These are phyloP conservation scores for Mimas tiliae DNA, from an alignment of 2,888 invertebrate species.

Conservation along the genomic window DNA sequence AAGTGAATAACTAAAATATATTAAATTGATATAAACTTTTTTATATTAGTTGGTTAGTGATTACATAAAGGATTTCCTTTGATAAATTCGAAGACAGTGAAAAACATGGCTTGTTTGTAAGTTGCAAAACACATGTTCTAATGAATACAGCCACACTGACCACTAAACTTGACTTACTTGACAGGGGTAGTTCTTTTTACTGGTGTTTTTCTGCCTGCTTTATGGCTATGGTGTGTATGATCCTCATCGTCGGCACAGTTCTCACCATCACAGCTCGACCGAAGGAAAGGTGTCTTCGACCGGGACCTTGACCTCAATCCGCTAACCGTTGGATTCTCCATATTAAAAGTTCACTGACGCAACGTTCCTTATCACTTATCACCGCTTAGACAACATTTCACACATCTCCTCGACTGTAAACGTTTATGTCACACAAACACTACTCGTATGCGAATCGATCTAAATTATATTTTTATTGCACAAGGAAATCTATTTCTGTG, in stretches of 20 bases:
- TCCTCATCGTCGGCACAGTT: conserved; percentile 81
- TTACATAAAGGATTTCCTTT: no score
- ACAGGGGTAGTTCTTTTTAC: conserved; percentile 77
- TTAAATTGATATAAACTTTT: no score
- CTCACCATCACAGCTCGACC: conserved; percentile 85
- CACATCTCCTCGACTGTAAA: conserved; percentile 26
- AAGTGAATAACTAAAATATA: no score
- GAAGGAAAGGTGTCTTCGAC: conserved; percentile 88
- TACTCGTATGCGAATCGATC: conserved; percentile 49
- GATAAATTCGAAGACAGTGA: neutral
- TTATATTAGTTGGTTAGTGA: no score
- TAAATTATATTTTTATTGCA: conserved; percentile 64
- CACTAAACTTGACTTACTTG: conserved; percentile 66
- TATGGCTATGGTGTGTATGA: conserved; percentile 68
- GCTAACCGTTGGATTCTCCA: conserved; percentile 75
- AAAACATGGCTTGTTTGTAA: neutral
- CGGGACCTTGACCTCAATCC: conserved; percentile 88
- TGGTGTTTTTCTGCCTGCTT: conserved; percentile 80
- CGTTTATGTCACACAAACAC: conserved; percentile 37
- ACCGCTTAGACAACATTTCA: conserved; percentile 44
- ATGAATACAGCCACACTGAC: neutral
- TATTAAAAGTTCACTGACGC: conserved; percentile 46
- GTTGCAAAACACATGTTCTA: neutral
- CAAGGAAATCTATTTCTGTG: conserved; percentile 82
- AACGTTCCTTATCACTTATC: conserved; percentile 39